These are phyloP conservation scores for Anoplolepis gracilipes DNA, from an alignment of 1,140 invertebrate genomes.

Conservation along the genomic window DNA sequence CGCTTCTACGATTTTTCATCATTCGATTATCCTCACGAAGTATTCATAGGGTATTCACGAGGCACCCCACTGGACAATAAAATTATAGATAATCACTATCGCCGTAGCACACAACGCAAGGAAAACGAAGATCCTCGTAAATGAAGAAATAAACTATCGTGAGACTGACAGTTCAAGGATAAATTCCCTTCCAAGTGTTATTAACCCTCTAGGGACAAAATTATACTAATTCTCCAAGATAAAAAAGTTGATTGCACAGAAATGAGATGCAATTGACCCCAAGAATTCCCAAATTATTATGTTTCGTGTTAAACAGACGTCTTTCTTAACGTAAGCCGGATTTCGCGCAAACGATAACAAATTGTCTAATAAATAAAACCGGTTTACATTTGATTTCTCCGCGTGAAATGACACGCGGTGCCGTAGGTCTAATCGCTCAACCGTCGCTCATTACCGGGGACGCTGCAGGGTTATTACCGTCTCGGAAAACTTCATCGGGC, in stretches of 20 bases:
- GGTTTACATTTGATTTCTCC: conserved; percentile 45
- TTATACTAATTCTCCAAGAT: background rate
- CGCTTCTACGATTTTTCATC: conserved; percentile 40
- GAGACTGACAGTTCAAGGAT: conserved; percentile 31
- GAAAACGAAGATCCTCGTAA: conserved; percentile 13
- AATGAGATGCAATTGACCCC: background rate
- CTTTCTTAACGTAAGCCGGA: background rate
- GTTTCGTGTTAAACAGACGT: conserved; percentile 13
- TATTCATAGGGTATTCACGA: conserved; percentile 40
- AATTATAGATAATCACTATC: conserved; percentile 53
- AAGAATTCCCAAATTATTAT: conserved; percentile 7
- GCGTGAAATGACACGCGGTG: conserved; percentile 30
- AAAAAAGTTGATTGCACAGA: background rate
- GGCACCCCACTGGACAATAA: conserved; percentile 24
- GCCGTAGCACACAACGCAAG: conserved; percentile 10
- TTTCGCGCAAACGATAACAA: conserved; percentile 26
- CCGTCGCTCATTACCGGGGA: conserved; percentile 22
- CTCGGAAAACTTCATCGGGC: conserved; percentile 28
- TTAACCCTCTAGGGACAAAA: conserved; percentile 4
- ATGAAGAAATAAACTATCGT: conserved; percentile 46
- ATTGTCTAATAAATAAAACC: conserved; percentile 52
- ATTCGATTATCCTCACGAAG: conserved; percentile 34
- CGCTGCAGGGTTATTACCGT: conserved; percentile 41
- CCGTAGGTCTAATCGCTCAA: conserved; percentile 43
- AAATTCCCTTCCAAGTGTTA: conserved; percentile 23